Percentiles rank a stretch among this genome's conserved stretches.
These are phyloP conservation scores for Psilopsiagon aymara DNA, from an alignment of 2,113 vertebrate species.

Conservation along the genomic window DNA sequence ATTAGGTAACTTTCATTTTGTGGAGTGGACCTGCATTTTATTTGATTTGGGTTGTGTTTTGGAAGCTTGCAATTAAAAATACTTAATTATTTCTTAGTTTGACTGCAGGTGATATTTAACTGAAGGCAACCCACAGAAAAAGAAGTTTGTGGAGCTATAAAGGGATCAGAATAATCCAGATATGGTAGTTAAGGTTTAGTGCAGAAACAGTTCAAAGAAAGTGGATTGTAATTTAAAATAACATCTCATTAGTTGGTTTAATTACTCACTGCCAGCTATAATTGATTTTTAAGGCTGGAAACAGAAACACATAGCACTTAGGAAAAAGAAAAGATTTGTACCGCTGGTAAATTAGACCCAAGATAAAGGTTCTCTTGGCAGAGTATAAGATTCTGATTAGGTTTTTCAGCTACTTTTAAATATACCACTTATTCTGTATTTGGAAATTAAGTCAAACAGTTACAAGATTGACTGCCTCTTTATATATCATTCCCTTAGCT, in stretches of 20 bases:
- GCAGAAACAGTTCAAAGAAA: conserved; percentile 56
- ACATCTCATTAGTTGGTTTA: conserved; percentile 77
- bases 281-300: conserved; percentile 72
- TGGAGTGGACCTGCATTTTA: background rate
- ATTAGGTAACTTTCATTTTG: conserved; percentile 4
- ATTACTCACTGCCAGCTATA: conserved; percentile 69
- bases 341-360: background rate
- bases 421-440: background rate
- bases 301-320: conserved; percentile 23
- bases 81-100: conserved; percentile 42
- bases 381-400: background rate
- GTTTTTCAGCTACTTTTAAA: background rate
- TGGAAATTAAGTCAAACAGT: background rate
- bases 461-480: background rate
- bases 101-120: conserved; percentile 30
- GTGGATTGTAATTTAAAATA: conserved; percentile 71
- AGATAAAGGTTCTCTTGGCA: background rate
- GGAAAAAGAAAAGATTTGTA: conserved; percentile 44
- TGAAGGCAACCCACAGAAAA: conserved; percentile 28
- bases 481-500: background rate
- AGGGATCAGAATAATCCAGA: conserved; percentile 27
- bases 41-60: background rate
- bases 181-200: conserved; percentile 45
- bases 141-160: background rate
- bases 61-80: conserved; percentile 41